Evolutionary conservation across 2,797 vertebrate species (phyloP), one percentile per base, ranked within the genome.

Genomic region (Xenopus petersii): DNA sequence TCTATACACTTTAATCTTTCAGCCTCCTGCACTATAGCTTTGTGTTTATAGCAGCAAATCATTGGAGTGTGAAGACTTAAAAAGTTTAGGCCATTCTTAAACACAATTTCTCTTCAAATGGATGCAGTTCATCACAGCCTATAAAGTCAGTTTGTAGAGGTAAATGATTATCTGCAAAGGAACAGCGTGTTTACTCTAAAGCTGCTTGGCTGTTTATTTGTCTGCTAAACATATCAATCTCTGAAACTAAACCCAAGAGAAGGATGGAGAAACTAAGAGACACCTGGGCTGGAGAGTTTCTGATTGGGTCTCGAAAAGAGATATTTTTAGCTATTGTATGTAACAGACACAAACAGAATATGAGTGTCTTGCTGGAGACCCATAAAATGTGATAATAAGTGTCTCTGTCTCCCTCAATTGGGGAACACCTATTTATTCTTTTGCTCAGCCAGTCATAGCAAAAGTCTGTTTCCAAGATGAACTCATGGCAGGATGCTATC

Each of bases 61-160:
- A 17, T 33, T 70, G 36, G 36, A 69, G 67, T 70, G 54, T 48
- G 74, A 30, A 30, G 26, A 30, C 1, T 30, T 30, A 30, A 30
- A 30, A 36, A 33, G 13, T 33, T 63, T 5, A 63, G 33, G 15
- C 9, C 54, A 65, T 59, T 63, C 5, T 49, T 60, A 71, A 70
- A 70, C 74, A 75, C 42, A 60, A 70, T 75, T 33, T 65, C 70
- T 70, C 54, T 51, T 15, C 10, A 51, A 65, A 66, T 66, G 49
- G 62, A 65, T 33, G 63, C 36, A 36, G 26, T 71, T 70, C 71
- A 71, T 71, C 46, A 13, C 48, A 63, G 24, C 33, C 59, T 64
- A 42, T 75, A 75, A 75, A 75, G 7, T 51, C 21, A 51, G 47
- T 60, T 66, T 5, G 12, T 12, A 51, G 21, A 63, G 62, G 65